A percentile compares a stretch with the other conserved stretches of the same genome.
These are phyloP conservation scores for Pitangus sulphuratus DNA, from an alignment of 2,797 vertebrate genomes.

Conservation along the genomic window DNA sequence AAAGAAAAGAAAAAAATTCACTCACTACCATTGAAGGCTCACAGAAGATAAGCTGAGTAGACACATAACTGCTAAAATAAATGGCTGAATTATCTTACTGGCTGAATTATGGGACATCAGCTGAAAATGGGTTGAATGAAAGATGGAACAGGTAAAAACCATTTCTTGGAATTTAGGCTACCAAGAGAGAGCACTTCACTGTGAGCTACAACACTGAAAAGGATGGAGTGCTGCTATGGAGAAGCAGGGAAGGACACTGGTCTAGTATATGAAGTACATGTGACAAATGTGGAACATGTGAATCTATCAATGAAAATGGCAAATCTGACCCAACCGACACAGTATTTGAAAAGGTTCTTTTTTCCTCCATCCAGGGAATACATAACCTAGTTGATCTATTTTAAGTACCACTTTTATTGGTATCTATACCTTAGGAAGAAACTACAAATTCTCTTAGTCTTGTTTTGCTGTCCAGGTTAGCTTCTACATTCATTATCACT, in stretches of 20 bases:
- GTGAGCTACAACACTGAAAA: not conserved
- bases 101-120: not conserved
- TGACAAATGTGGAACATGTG: not conserved
- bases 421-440: not conserved
- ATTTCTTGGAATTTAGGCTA: not conserved
- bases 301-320: not conserved
- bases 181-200: not conserved
- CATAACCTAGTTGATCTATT: not conserved
- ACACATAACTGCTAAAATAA: not conserved
- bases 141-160: not conserved
- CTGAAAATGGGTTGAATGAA: not conserved
- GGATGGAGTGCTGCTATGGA: not conserved
- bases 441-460: not conserved
- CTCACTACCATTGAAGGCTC: not conserved
- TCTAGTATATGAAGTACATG: fast-evolving
- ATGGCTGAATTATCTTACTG: not conserved
- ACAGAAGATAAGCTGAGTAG: not conserved
- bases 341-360: not conserved
- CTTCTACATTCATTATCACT: not conserved
- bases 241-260: not conserved
- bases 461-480: not conserved
- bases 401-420: not conserved
- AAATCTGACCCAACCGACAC: not conserved
- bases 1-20: not conserved
- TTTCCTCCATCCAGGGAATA: not conserved